Percentiles rank a stretch among this genome's conserved stretches.
These are phyloP conservation scores for Trissolcus brochymenae DNA, from an alignment of 2,888 invertebrate genomes.

Conservation along the genomic window DNA sequence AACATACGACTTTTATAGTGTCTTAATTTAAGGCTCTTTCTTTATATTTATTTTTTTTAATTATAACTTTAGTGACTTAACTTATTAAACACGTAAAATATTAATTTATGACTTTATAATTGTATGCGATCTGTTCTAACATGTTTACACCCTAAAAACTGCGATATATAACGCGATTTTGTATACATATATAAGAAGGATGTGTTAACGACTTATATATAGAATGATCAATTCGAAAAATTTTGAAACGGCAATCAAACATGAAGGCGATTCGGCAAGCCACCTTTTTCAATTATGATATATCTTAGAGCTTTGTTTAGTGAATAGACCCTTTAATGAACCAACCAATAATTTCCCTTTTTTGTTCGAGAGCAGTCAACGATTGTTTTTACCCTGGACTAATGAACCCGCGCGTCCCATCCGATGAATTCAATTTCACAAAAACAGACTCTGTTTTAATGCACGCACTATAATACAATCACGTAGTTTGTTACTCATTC, in stretches of 20 bases:
- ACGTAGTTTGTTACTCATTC: slow-evolving; percentile 23
- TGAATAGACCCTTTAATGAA: slow-evolving; percentile 52
- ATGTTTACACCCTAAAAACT: too few species aligned
- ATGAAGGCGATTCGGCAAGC: slow-evolving; percentile 48
- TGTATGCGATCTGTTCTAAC: too few species aligned
- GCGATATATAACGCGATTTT: too few species aligned
- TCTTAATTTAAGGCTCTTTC: too few species aligned
- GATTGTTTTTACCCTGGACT: slow-evolving; percentile 42
- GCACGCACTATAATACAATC: slow-evolving; percentile 17
- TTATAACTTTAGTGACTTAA: too few species aligned
- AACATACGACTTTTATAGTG: background rate
- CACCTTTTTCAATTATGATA: slow-evolving; percentile 47
- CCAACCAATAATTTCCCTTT: slow-evolving; percentile 44
- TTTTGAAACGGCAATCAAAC: slow-evolving; percentile 43
- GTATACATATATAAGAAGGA: too few species aligned
- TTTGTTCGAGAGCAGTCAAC: slow-evolving; percentile 30
- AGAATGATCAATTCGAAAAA: slow-evolving; percentile 39
- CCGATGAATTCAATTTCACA: slow-evolving; percentile 45
- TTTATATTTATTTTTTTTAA: too few species aligned
- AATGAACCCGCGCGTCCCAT: slow-evolving; percentile 43
- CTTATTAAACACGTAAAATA: too few species aligned
- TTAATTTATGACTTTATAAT: too few species aligned
- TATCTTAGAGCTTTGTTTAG: slow-evolving; percentile 49
- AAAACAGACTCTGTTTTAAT: slow-evolving; percentile 33
- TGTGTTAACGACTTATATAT: slow-evolving; percentile 34